Evolutionary conservation across 2,113 vertebrate species (phyloP).

Genomic region (Oreocharis arfaki): DNA sequence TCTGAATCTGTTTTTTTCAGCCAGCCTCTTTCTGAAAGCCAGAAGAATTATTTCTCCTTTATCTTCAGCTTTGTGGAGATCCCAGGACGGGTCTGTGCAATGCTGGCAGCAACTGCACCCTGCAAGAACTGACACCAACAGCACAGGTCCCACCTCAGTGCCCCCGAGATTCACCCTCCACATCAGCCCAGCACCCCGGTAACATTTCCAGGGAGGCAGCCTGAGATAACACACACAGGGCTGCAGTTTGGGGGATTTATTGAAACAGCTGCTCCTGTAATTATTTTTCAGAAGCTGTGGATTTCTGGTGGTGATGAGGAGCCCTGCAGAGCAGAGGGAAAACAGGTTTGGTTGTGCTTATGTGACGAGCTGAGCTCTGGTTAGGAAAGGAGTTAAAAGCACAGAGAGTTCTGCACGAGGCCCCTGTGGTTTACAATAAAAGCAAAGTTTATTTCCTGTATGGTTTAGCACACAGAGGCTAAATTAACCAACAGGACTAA

Average conservation of each 20-base stretch:
- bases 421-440: neutral
- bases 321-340: neutral
- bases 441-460: neutral
- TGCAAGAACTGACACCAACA: neutral
- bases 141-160: neutral
- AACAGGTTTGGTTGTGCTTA: neutral
- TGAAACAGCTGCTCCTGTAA: neutral
- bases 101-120: neutral
- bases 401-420: neutral
- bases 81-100: neutral
- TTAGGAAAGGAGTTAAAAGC: neutral
- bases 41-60: neutral
- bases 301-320: neutral
- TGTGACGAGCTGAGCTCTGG: neutral
- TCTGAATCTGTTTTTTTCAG: neutral
- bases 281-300: neutral
- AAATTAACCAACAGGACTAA: neutral
- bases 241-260: neutral
- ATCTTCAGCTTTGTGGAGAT: neutral
- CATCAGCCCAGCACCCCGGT: rapidly evolving
- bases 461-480: neutral
- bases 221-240: neutral
- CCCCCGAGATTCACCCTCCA: neutral
- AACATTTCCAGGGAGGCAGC: neutral
- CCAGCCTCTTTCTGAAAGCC: neutral